A percentile compares a stretch with the other conserved stretches of the same genome.
These are phyloP conservation scores for Struthio camelus DNA, from an alignment of 2,113 vertebrate genomes.

Conservation along the genomic window DNA sequence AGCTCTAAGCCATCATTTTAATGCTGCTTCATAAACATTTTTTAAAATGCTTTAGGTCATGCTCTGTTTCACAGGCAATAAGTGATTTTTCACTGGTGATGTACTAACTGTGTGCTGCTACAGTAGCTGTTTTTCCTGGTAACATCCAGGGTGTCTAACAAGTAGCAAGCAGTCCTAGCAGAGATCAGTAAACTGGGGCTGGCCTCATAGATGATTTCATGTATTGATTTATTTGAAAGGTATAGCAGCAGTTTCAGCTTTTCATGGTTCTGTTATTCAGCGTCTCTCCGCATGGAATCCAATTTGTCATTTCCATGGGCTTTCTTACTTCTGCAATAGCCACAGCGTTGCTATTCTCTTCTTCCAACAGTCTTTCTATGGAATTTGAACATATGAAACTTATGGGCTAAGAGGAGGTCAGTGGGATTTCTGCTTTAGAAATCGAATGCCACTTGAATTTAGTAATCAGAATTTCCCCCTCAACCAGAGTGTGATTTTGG, in stretches of 20 bases:
- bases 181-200: not conserved
- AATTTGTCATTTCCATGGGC: not conserved
- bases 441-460: not conserved
- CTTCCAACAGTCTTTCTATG: not conserved
- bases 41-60: not conserved
- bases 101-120: not conserved
- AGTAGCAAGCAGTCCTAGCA: not conserved
- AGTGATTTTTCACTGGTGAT: not conserved
- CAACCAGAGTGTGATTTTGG: not conserved
- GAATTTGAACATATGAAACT: not conserved
- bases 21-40: not conserved
- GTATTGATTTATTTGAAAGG: constrained; percentile 12
- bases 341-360: not conserved
- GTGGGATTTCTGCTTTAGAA: not conserved
- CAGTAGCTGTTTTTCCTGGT: not conserved
- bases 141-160: not conserved
- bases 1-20: not conserved
- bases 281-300: not conserved
- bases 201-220: not conserved
- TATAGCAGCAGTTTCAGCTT: not conserved
- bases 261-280: not conserved
- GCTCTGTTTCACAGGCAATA: not conserved
- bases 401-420: not conserved
- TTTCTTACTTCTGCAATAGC: not conserved
- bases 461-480: not conserved